Evolutionary conservation across 2,797 vertebrate species (phyloP), one percentile per base, ranked within the genome.

Genomic region (Catostomus latipinnis): DNA sequence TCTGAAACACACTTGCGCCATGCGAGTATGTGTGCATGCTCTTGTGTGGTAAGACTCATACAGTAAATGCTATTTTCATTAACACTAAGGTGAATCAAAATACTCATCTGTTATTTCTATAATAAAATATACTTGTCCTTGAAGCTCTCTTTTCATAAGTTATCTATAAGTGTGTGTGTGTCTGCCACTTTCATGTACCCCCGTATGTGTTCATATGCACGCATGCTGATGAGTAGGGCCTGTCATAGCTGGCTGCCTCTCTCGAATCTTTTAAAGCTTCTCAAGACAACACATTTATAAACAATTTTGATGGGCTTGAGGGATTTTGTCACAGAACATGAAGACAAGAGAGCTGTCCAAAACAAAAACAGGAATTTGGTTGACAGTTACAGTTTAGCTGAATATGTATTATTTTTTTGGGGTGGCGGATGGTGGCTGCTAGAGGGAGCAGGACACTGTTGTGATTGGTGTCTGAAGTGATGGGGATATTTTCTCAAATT

Each of bases 191-290:
- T 83, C 78, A 84, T 79, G 83, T 88, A 82, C 71, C 61, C 76
- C 83, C 71, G 78, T 83, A 81, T 87, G 80, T 87, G 88, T 85
- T 87, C 69, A 76, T 86, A 84, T 74, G 83, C 84, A 86, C 77
- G 82, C 81, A 87, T 86, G 82, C 86, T 87, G 86, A 90, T 88
- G 87, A 85, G 86, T 63, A 81, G 83, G 82, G 81, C 82, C 84
- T 87, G 86, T 87, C 85, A 86, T 81, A 74, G 84, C 82, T 84
- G 68, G 49, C 70, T 80, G 82, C 82, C 72, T 85, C 83, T 84
- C 80, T 57, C 60, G 62, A 84, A 81, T 62, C 72, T 78, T 85
- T 85, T 87, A 85, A 87, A 83, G 81, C 84, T 76, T 34, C 72
- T 69, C 74, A 74, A 18, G 69, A 81, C 72, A 84, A 84, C 82